phyloP scores from a whole-genome alignment of 2,888 invertebrate genomes.

The Antheraea yamamai region DNA sequence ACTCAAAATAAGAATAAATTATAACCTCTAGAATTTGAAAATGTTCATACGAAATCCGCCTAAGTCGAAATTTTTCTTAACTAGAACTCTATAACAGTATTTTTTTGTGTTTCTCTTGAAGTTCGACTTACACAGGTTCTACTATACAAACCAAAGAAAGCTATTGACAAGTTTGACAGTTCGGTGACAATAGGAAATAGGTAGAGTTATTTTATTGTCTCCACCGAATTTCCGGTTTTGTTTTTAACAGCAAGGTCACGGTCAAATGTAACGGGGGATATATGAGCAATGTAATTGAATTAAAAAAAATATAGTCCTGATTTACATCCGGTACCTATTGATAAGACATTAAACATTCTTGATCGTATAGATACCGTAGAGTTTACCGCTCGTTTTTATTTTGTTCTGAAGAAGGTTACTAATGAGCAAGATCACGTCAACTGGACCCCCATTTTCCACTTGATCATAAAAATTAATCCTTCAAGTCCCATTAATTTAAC shows the following conservation, averaged over 20 bases:
- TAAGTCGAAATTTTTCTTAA: too few relatives aligned
- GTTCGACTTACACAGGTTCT: too few relatives aligned
- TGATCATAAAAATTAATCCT: too few relatives aligned
- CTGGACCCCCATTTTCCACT: too few relatives aligned
- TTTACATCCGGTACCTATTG: slow-evolving; percentile 11
- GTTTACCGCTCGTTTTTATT: not conserved
- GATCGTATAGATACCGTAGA: too few relatives aligned
- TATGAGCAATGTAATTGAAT: slow-evolving; percentile 19
- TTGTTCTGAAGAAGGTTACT: not conserved
- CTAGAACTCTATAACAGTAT: too few relatives aligned
- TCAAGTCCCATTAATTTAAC: too few relatives aligned
- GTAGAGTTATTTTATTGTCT: slow-evolving; percentile 53
- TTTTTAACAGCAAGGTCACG: slow-evolving; percentile 55
- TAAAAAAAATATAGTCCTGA: not conserved
- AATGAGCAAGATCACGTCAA: too few relatives aligned
- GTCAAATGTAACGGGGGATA: slow-evolving; percentile 35
- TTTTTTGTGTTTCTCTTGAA: too few relatives aligned
- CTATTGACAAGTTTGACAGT: slow-evolving; percentile 53
- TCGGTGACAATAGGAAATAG: slow-evolving; percentile 61
- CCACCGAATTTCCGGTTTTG: slow-evolving; percentile 53
- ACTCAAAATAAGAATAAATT: too few relatives aligned
- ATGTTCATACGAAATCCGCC: too few relatives aligned
- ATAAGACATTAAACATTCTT: not conserved
- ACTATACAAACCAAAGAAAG: slow-evolving; percentile 55
- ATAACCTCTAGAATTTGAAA: too few relatives aligned